Percentiles rank a stretch among this genome's conserved stretches.
These are phyloP conservation scores for Phenganax stokvisi DNA, from an alignment of 92 coral and sea anemone species.

Conservation along the genomic window DNA sequence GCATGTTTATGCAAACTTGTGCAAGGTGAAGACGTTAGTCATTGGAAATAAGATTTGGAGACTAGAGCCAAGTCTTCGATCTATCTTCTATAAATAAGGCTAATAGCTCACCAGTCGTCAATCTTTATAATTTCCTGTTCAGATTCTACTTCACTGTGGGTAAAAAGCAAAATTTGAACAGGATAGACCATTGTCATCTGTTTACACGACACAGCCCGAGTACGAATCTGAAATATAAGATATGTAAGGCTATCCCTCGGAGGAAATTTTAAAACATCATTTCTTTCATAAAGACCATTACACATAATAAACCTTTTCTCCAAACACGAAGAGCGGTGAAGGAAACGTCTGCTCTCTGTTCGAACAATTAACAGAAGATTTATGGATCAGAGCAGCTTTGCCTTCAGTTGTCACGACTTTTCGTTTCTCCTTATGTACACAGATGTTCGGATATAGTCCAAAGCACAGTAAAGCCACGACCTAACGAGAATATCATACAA, in stretches of 20 bases:
- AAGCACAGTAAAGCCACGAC: slow-evolving; percentile 86
- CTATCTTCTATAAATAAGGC: neutral
- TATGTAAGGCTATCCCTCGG: neutral
- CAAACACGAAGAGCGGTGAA: slow-evolving; percentile 91
- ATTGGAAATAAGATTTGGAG: neutral
- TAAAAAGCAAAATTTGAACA: slow-evolving; percentile 72
- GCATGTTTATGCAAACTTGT: too few relatives aligned
- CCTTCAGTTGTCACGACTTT: slow-evolving; percentile 96
- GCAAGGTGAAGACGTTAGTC: too few relatives aligned
- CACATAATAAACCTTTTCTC: slow-evolving; percentile 66
- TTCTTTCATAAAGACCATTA: neutral
- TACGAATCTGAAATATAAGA: slow-evolving; percentile 60
- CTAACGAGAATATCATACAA: slow-evolving; percentile 33
- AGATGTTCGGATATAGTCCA: slow-evolving; percentile 95
- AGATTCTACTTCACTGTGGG: slow-evolving; percentile 80
- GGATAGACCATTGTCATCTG: slow-evolving; percentile 99
- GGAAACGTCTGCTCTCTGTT: slow-evolving; percentile 97
- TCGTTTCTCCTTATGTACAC: slow-evolving; percentile 90
- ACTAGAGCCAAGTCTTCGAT: neutral
- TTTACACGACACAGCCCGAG: slow-evolving; percentile 99
- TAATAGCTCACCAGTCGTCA: slow-evolving; percentile 73
- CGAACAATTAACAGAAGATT: slow-evolving; percentile 92
- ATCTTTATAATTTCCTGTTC: slow-evolving; percentile 67
- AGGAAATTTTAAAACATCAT: too few relatives aligned
- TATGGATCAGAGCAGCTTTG: slow-evolving; percentile 94